These are phyloP conservation scores for Ovis canadensis DNA, from an alignment of 2,113 vertebrate genomes.

Conservation along the genomic window DNA sequence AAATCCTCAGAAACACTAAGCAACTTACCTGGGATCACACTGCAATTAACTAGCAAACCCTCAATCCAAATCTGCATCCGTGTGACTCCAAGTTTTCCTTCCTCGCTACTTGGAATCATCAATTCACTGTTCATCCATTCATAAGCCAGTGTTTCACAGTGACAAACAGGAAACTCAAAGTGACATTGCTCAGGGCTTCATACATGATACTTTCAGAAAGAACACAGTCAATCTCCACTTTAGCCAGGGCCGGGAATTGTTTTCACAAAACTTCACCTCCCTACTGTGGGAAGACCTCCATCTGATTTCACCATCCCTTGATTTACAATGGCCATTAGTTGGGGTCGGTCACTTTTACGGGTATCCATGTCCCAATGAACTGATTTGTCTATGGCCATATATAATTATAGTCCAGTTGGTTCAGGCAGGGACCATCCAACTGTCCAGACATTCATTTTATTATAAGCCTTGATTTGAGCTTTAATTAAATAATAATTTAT, in stretches of 20 bases:
- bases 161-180: not conserved
- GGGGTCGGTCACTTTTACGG: constrained; percentile 27
- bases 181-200: not conserved
- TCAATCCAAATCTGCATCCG: not conserved
- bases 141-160: not conserved
- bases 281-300: not conserved
- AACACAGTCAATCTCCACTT: not conserved
- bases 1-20: not conserved
- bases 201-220: not conserved
- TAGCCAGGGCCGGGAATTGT: not conserved
- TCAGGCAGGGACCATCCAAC: not conserved
- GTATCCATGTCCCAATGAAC: not conserved
- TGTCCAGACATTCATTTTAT: constrained; percentile 39
- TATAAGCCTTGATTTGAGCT: constrained; percentile 57
- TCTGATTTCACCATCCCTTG: constrained; percentile 52
- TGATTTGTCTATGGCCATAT: constrained; percentile 23
- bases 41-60: not conserved
- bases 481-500: constrained; percentile 72
- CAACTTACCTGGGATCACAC: not conserved
- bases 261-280: not conserved
- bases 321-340: constrained; percentile 45
- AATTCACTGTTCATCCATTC: not conserved
- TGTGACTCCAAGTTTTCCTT: not conserved
- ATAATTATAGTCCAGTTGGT: constrained; percentile 42
- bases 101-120: not conserved